Evolutionary conservation across 2,113 vertebrate species (phyloP), one percentile per base, ranked within the genome.

Genomic region (Urocitellus parryii): DNA sequence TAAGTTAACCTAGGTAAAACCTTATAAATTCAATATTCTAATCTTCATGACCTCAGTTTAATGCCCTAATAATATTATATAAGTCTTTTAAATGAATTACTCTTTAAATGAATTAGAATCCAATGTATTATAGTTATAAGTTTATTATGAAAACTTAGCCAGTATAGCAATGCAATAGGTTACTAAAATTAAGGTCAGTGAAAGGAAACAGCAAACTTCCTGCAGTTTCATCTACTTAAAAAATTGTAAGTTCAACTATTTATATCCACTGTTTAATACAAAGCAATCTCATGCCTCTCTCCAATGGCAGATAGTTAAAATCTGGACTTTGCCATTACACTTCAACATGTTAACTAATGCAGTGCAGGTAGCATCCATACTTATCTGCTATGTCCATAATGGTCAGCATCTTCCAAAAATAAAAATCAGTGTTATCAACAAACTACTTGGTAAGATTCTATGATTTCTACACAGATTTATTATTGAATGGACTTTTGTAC

Each of bases 1-100:
- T 91, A 88, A 82, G 34, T 88, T 91, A 90, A 92, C 70, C 39
- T 91, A 84, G 92, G 87, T 84, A 90, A 90, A 96, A 73, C 25
- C 18, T 85, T 37, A 85, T 70, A 72, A 58, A 42, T 82, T 81
- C 78, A 77, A 32, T 80, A 88, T 90, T 95, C 72, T 16, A 70
- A 63, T 79, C 84, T 94, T 88, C 9, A 76, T 84, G n/a, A 88
- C 39, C 78, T 85, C 29, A 81, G 45, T 87, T 83, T 94, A 94
- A 78, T 93, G 22, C 53, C 20, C 61, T 80, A 80, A 91, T 93
- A 56, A 29, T 37, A 91, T 85, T 78, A 73, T 68, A 11, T 80
- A 27, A 91, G 13, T 74, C 58, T 95, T 94, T 45, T 70, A 95
- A 90, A 90, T 53, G 34, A 91, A 73, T 53, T 78, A 90, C 8